Percentiles rank a stretch among this genome's conserved stretches.
phyloP scores from a whole-genome alignment of 2,888 invertebrate genomes.

The Lepidocyrtoides sp. region DNA sequence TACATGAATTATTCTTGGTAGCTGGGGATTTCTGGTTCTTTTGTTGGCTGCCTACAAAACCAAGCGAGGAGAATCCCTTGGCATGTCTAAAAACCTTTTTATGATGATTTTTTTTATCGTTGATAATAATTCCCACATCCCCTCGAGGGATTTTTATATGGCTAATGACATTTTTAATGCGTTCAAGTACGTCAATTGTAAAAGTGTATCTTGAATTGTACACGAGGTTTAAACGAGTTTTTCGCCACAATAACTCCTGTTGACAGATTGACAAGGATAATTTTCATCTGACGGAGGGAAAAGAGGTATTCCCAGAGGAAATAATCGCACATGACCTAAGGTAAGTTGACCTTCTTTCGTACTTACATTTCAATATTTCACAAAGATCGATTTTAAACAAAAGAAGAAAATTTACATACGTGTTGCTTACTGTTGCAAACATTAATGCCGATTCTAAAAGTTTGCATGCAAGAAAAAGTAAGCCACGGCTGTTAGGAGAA shows the following conservation, averaged over 20 bases:
- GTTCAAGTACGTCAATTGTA: neutral
- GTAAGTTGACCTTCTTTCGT: conserved; percentile 19
- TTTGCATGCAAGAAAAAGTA: neutral
- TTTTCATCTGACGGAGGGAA: neutral
- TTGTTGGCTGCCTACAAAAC: neutral
- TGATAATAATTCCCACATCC: too few relatives aligned
- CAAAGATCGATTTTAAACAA: neutral
- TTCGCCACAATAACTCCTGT: too few relatives aligned
- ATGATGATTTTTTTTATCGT: too few relatives aligned
- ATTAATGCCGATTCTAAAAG: neutral
- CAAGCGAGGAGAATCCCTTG: too few relatives aligned
- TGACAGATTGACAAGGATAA: neutral
- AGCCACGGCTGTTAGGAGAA: neutral
- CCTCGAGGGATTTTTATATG: neutral
- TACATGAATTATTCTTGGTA: neutral
- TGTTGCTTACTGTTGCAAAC: neutral
- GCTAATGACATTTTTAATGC: neutral
- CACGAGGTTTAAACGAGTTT: too few relatives aligned
- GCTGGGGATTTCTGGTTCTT: neutral
- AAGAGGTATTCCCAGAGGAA: neutral
- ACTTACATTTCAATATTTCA: neutral
- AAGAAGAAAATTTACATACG: neutral
- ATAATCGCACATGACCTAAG: conserved; percentile 2
- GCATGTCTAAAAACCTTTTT: too few relatives aligned
- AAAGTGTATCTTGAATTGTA: too few relatives aligned